Conservation (phyloP, 2,888 invertebrate species). For the Drosophila macrothrix region DNA sequence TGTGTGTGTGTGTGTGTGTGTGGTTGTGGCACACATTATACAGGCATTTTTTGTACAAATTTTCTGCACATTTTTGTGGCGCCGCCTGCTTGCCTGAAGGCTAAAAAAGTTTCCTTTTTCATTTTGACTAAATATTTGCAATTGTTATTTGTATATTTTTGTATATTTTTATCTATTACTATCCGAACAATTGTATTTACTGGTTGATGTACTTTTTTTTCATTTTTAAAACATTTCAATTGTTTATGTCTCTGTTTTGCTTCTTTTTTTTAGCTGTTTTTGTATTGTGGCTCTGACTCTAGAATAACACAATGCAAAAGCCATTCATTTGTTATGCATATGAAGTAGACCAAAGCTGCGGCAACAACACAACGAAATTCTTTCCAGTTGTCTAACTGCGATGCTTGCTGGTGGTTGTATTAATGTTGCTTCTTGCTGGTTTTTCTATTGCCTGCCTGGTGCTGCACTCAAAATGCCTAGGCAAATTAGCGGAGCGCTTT, state of each 20-base stretch:
- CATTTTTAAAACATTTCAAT: slow-evolving; percentile 63
- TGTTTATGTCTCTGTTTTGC: slow-evolving; percentile 56
- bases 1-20: slow-evolving; percentile 16
- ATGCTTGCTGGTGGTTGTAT: slow-evolving; percentile 14
- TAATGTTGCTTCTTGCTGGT: slow-evolving; percentile 7
- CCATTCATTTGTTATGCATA: slow-evolving; percentile 78
- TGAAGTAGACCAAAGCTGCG: slow-evolving; percentile 65
- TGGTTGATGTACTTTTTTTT: slow-evolving; percentile 30
- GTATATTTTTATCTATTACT: slow-evolving; percentile 55
- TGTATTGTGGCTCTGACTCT: slow-evolving; percentile 24
- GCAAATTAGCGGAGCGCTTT: slow-evolving; percentile 55
- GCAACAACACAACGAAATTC: slow-evolving; percentile 41
- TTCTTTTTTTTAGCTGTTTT: slow-evolving; percentile 8
- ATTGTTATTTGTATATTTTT: slow-evolving; percentile 63
- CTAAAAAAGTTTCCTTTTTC: slow-evolving; percentile 62
- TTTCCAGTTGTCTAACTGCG: slow-evolving; percentile 24
- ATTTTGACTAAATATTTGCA: slow-evolving; percentile 75
- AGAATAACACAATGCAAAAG: slow-evolving; percentile 65
- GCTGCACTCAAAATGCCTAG: slow-evolving; percentile 35
- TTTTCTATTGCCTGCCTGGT: background rate
- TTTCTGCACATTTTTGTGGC: slow-evolving; percentile 55
- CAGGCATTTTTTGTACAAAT: slow-evolving; percentile 69
- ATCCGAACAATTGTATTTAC: slow-evolving; percentile 44
- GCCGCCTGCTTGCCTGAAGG: slow-evolving; percentile 47
- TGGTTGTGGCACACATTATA: slow-evolving; percentile 63